Evolutionary conservation across 1,140 invertebrate species (phyloP).

Genomic region (Tigriopus japonicus): DNA sequence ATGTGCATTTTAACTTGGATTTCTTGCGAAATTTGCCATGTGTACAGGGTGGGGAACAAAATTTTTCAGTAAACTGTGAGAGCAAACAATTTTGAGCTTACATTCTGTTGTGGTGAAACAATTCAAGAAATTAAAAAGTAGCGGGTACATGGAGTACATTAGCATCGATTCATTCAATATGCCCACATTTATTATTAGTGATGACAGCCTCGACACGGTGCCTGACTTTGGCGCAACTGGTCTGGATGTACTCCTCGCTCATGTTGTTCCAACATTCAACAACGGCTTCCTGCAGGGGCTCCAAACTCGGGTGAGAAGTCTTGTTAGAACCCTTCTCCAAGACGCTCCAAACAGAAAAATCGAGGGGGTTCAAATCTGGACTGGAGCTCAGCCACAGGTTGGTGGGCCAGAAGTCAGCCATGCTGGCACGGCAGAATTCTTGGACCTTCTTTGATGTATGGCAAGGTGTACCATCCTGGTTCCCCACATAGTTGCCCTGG

Average conservation of each 20-base stretch:
- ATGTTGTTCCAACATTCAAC: background rate
- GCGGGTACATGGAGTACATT: no score
- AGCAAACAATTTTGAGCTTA: no score
- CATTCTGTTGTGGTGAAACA: no score
- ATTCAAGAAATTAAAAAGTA: no score
- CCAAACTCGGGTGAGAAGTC: background rate
- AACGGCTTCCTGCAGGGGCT: background rate
- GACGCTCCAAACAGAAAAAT: background rate
- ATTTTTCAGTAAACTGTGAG: no score
- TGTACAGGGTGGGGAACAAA: no score
- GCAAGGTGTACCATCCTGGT: no score
- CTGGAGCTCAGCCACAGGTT: background rate
- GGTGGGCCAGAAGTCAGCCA: background rate
- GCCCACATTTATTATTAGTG: background rate
- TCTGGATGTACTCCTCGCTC: background rate
- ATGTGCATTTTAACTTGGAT: no score
- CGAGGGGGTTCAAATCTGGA: background rate
- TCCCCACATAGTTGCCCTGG: no score
- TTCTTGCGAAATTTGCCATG: no score
- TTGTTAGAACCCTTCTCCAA: constrained; percentile 2
- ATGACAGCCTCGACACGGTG: background rate
- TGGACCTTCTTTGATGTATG: background rate
- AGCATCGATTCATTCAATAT: background rate
- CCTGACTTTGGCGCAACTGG: background rate
- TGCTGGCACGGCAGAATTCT: background rate